phyloP scores from a whole-genome alignment of 2,888 invertebrate genomes.

The Anthrax anthrax region DNA sequence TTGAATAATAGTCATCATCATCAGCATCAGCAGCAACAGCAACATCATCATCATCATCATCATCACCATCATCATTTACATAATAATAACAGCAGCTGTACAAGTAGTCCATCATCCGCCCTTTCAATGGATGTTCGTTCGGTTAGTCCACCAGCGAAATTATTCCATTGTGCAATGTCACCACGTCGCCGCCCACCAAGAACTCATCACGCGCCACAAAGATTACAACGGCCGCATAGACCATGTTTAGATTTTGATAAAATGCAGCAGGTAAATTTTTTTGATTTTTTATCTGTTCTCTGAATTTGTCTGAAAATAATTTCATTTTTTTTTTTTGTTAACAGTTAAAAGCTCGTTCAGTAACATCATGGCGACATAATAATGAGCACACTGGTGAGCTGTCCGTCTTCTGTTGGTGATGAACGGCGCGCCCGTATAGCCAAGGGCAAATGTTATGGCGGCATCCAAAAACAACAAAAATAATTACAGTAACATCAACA shows the following conservation, averaged over 20 bases:
- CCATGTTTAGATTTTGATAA: conserved; percentile 92
- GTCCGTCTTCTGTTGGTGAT: conserved; percentile 71
- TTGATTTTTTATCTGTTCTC: neutral
- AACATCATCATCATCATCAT: conserved; percentile 6
- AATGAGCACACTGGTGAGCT: conserved; percentile 57
- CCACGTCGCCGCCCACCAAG: conserved; percentile 48
- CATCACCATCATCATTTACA: conserved; percentile 5
- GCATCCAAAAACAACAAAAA: neutral
- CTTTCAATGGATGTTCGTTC: conserved; percentile 28
- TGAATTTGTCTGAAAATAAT: neutral
- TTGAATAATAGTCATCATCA: neutral
- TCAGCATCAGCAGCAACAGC: conserved; percentile 1
- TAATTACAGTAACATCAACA: neutral
- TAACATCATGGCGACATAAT: conserved; percentile 59
- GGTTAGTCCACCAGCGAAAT: conserved; percentile 37
- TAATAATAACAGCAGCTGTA: conserved; percentile 20
- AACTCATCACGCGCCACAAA: conserved; percentile 34
- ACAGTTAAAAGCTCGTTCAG: conserved; percentile 61
- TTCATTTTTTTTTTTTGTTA: conserved; percentile 24
- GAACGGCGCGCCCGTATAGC: conserved; percentile 14
- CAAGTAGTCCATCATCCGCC: conserved; percentile 30
- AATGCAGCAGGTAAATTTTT: conserved; percentile 72
- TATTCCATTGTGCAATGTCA: conserved; percentile 44
- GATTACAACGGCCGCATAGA: conserved; percentile 52
- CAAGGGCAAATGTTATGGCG: conserved; percentile 12